Percentiles rank a stretch among this genome's conserved stretches.
Conservation (phyloP, 53 echinoderm and acorn worm species). For the Actinopyga echinites region DNA sequence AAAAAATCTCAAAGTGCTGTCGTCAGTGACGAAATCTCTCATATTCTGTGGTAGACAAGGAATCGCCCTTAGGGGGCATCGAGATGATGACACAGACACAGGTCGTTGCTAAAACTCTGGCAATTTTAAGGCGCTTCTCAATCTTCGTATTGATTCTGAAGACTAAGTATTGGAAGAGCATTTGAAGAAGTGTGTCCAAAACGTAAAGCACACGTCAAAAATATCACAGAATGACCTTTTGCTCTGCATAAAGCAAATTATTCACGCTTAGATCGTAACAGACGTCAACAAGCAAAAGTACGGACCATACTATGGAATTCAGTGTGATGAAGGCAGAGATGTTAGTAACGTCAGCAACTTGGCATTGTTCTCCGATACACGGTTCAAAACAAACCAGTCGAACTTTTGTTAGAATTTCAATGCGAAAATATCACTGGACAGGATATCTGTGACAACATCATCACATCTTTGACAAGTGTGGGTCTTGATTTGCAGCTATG, state of each 20-base stretch:
- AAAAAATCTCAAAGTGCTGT: slow-evolving; percentile 24
- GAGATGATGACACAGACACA: slow-evolving; percentile 29
- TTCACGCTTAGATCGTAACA: slow-evolving; percentile 19
- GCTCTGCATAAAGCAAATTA: slow-evolving; percentile 43
- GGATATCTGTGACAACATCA: slow-evolving; percentile 12
- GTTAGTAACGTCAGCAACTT: slow-evolving; percentile 37
- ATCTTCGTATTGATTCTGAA: slow-evolving; percentile 15
- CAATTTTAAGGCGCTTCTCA: slow-evolving; percentile 44
- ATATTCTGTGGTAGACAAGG: slow-evolving; percentile 47
- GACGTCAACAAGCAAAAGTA: slow-evolving; percentile 16
- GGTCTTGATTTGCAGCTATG: slow-evolving; percentile 5
- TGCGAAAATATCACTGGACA: slow-evolving; percentile 35
- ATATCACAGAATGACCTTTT: slow-evolving; percentile 49
- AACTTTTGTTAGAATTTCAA: slow-evolving; percentile 27
- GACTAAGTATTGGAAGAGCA: slow-evolving; percentile 23
- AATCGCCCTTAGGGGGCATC: slow-evolving; percentile 42
- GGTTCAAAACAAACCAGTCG: not conserved
- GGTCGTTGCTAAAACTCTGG: slow-evolving; percentile 24
- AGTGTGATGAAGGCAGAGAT: slow-evolving; percentile 42
- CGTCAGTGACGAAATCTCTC: slow-evolving; percentile 12
- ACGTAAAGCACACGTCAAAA: slow-evolving; percentile 49
- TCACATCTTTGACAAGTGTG: not conserved
- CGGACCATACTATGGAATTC: slow-evolving; percentile 26
- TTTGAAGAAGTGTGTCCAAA: slow-evolving; percentile 14
- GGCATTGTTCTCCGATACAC: slow-evolving; percentile 44